Base-by-base conservation (phyloP, 1,140 invertebrate genomes). In the Drosophila nannoptera region DNA sequence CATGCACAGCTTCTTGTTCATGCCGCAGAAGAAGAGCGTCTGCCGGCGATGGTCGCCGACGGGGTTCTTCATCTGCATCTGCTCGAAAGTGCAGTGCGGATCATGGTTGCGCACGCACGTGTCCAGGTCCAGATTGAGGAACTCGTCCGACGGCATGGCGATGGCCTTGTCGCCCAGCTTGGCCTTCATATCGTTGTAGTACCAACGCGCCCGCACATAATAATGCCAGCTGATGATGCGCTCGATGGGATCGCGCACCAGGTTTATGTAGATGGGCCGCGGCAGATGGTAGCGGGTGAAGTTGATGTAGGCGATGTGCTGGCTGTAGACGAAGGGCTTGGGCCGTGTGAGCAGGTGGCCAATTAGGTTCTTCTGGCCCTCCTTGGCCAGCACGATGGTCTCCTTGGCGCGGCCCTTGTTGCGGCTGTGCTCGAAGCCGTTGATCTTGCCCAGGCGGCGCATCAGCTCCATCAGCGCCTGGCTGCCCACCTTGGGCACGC, bases 141-240 rank as follows among this genome's bases (percentile, higher is more conserved):
- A 97, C 62, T 93, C 93, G 4, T 95, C 94, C 88, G 95, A 95
- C 94, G 63, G 93, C 94, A 94, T 91, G 94, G 94, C 8, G 92
- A 95, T 54, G 94, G 90, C 91, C 5, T 68, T 54, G 81, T 96
- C 95, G 0, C 95, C 95, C 89, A 97, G 95, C 43, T 95, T 95
- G 76, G 94, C 92, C 84, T 96, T 96, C 82, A 96, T 92, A 80
- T 97, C 96, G 0, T 96, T 94, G 76, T 96, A 97, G 89, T 94
- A 94, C 96, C 96, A 97, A 2, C 94, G 94, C 3, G 96, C 95
- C 56, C 96, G 90, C 2, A 97, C 93, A 72, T 90, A 90, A 83
- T 97, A 97, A 90, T 97, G 97, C 95, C 96, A 96, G 2, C 96
- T 97, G 78, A 97, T 97, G 3, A 97, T 94, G 33, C 96, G 92